Conservation (phyloP, 2,888 invertebrate species). For the Acanthosepion pharaonis region DNA sequence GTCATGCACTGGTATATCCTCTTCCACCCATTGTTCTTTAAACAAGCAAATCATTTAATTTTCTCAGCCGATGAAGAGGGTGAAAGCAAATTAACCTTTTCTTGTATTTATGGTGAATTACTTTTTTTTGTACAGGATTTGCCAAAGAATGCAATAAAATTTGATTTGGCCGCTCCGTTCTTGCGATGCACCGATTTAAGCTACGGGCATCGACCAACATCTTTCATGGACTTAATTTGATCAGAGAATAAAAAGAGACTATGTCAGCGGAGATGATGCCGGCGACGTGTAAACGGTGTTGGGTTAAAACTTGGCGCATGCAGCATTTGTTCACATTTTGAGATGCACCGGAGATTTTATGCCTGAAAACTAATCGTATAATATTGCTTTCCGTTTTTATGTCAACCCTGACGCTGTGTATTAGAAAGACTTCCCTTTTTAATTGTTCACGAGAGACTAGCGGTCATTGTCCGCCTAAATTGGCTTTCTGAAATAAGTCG, state of each 20-base stretch:
- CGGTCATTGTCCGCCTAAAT: too few relatives aligned
- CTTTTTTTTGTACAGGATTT: not conserved
- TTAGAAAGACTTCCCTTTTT: too few relatives aligned
- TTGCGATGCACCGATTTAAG: not conserved
- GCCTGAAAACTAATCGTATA: too few relatives aligned
- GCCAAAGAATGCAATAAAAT: not conserved
- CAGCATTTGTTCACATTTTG: too few relatives aligned
- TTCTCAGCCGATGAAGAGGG: constrained; percentile 18
- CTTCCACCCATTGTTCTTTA: not conserved
- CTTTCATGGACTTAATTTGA: not conserved
- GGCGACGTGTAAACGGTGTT: too few relatives aligned
- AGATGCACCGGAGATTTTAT: too few relatives aligned
- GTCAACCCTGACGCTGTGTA: too few relatives aligned
- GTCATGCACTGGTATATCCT: not conserved
- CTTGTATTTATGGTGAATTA: not conserved
- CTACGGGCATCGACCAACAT: not conserved
- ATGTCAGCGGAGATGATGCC: too few relatives aligned
- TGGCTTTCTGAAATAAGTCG: too few relatives aligned
- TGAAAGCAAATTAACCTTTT: not conserved
- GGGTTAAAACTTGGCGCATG: too few relatives aligned
- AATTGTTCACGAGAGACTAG: too few relatives aligned
- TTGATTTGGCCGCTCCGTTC: not conserved
- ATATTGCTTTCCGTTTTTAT: too few relatives aligned
- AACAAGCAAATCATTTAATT: constrained; percentile 21
- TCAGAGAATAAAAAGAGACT: not conserved